These are phyloP conservation scores for Syrmaticus mikado DNA, from an alignment of 2,113 vertebrate species.

Conservation along the genomic window DNA sequence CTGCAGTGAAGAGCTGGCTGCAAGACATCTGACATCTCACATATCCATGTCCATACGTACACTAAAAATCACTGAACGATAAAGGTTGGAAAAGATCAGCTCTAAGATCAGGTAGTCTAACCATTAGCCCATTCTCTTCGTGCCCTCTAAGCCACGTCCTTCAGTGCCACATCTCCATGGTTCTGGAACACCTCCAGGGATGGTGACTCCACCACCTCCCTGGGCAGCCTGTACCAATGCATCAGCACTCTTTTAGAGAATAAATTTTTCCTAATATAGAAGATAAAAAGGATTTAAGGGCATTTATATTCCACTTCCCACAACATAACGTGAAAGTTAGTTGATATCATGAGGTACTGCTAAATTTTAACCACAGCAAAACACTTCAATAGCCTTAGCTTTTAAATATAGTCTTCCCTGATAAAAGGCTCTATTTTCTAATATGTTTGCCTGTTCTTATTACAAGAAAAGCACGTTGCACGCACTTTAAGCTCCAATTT, in stretches of 20 bases:
- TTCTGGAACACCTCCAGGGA: too few relatives aligned
- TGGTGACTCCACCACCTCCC: too few relatives aligned
- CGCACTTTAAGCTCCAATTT: not conserved
- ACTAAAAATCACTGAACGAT: too few relatives aligned
- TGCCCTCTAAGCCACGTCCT: too few relatives aligned
- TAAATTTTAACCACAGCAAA: not conserved
- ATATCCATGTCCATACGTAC: not conserved
- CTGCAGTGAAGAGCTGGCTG: constrained; percentile 1
- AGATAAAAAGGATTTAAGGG: not conserved
- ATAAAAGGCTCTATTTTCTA: not conserved
- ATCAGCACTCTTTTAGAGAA: too few relatives aligned
- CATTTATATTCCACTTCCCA: not conserved
- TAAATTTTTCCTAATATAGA: not conserved
- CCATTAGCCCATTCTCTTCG: too few relatives aligned
- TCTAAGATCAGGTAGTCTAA: too few relatives aligned
- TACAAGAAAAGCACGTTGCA: not conserved
- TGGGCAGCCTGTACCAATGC: too few relatives aligned
- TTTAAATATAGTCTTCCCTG: not conserved
- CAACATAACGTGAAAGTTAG: not conserved
- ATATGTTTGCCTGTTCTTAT: not conserved
- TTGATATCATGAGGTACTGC: not conserved
- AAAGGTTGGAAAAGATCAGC: too few relatives aligned
- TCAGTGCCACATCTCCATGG: too few relatives aligned
- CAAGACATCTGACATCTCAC: not conserved
- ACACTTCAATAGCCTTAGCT: not conserved